Percentiles rank a stretch among this genome's conserved stretches.
These are phyloP conservation scores for Aphelenchoides fujianensis DNA, from an alignment of 1,140 invertebrate species.

Conservation along the genomic window DNA sequence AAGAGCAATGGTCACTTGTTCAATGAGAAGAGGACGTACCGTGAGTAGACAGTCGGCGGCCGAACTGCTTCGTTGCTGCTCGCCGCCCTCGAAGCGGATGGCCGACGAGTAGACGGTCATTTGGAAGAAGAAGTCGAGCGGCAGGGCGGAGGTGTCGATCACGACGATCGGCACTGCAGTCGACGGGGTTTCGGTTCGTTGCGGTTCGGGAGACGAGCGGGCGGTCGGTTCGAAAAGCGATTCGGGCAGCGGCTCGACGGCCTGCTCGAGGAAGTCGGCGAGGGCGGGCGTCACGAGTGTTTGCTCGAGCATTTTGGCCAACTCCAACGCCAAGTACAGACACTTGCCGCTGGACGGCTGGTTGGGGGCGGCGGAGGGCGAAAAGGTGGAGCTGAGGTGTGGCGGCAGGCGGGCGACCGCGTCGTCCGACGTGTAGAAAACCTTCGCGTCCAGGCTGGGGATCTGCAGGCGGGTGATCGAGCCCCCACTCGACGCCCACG, in stretches of 20 bases:
- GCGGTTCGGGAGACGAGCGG: constrained; percentile 9
- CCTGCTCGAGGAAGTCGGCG: constrained; percentile 87
- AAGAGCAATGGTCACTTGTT: too few relatives aligned
- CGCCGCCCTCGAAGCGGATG: constrained; percentile 72
- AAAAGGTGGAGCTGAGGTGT: constrained; percentile 21
- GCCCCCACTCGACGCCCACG: neutral
- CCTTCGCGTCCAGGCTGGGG: constrained; percentile 45
- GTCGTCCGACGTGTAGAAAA: constrained; percentile 54
- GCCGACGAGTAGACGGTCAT: constrained; percentile 95
- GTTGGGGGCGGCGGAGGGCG: neutral
- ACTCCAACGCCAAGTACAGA: constrained; percentile 54
- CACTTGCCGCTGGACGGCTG: constrained; percentile 48
- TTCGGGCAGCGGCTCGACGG: constrained; percentile 77
- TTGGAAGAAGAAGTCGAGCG: constrained; percentile 96
- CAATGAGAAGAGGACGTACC: too few relatives aligned
- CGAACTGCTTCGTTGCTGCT: constrained; percentile 12
- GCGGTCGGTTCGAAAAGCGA: constrained; percentile 52
- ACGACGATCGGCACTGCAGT: constrained; percentile 42
- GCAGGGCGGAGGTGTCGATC: constrained; percentile 75
- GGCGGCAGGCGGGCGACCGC: constrained; percentile 19
- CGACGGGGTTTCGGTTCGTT: constrained; percentile 31
- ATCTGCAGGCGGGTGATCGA: constrained; percentile 30
- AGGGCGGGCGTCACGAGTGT: constrained; percentile 91
- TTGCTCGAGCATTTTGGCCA: constrained; percentile 66
- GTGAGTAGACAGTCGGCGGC: constrained; percentile 76